Evolutionary conservation across 1,140 invertebrate species (phyloP), one percentile per base, ranked within the genome.

Genomic region (Hyles vespertilio): DNA sequence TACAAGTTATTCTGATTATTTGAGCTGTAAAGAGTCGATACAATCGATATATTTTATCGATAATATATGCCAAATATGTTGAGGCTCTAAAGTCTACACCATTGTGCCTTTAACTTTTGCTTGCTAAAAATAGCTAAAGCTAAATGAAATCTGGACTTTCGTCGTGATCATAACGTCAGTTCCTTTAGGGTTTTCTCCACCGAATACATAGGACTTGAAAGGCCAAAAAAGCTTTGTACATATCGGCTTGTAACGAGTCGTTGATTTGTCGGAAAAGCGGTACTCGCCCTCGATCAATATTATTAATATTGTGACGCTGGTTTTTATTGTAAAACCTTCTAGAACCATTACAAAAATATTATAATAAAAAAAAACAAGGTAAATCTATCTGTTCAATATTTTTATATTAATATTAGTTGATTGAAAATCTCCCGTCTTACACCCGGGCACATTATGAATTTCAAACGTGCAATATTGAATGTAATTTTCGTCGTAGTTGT

Each of bases 141-240:
- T 40, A 5, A 5, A 40, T 40, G 1, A 40, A 40, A 40, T 22
- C 22, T 22, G 22, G 8, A 40, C 4, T 5, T 40, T 40, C 36
- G 36, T 40, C 36, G 36, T 40, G 36, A 5, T 40, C 8, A 40
- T 40, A 51, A 50, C 3, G 10, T 34, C 43, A 10, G 43, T 44
- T 54, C 52, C 36, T 8, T 51, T 59, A 60, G 63, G 58, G 57
- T 59, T 61, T 51, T 44, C 59, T 80, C 83, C 78, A 84, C 81
- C 81, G 79, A 82, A 70, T 79, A 77, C 59, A 62, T 80, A 77
- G 69, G 71, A 78, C 72, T 74, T 80, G 73, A 77, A 61, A 78
- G 75, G 81, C 84, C 84, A 87, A 87, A 87, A 67, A 70, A 60
- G 84, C 84, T 85, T 83, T 85, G 84, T 85, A 82, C 49, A 82